These are phyloP conservation scores for Heterotilapia buettikoferi DNA, from an alignment of 2,113 vertebrate genomes.

Conservation along the genomic window DNA sequence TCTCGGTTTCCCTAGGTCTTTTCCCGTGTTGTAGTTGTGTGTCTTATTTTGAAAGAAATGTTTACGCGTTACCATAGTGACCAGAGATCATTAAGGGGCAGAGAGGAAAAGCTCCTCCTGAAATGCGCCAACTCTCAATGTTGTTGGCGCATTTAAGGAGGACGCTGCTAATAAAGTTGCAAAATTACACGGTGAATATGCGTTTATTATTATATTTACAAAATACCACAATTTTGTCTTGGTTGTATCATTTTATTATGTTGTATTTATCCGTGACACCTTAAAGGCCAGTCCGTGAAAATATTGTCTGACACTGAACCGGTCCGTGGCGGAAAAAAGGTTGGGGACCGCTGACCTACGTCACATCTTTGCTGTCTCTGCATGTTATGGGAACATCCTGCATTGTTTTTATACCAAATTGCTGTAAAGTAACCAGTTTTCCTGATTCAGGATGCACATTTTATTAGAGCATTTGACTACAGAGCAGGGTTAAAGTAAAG, in stretches of 20 bases:
- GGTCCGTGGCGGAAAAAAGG: background rate
- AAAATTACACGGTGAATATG: background rate
- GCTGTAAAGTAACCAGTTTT: background rate
- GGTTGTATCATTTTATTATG: background rate
- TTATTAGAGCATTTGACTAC: background rate
- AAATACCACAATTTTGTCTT: background rate
- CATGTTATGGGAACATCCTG: background rate
- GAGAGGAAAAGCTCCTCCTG: background rate
- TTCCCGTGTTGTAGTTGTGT: background rate
- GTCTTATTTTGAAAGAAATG: background rate
- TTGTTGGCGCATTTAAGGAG: background rate
- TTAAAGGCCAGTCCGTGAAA: background rate
- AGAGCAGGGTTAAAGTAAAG: background rate
- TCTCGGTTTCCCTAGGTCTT: background rate
- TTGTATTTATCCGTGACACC: background rate
- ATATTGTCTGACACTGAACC: background rate
- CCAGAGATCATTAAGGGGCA: background rate
- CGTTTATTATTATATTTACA: background rate
- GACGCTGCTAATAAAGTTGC: background rate
- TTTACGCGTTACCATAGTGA: background rate
- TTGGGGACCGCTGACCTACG: background rate
- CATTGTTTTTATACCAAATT: background rate
- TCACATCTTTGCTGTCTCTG: background rate
- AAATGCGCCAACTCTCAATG: background rate
- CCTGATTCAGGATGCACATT: background rate